Conservation (phyloP, 1,140 invertebrate genomes). For the Drosophila pectinifera region DNA sequence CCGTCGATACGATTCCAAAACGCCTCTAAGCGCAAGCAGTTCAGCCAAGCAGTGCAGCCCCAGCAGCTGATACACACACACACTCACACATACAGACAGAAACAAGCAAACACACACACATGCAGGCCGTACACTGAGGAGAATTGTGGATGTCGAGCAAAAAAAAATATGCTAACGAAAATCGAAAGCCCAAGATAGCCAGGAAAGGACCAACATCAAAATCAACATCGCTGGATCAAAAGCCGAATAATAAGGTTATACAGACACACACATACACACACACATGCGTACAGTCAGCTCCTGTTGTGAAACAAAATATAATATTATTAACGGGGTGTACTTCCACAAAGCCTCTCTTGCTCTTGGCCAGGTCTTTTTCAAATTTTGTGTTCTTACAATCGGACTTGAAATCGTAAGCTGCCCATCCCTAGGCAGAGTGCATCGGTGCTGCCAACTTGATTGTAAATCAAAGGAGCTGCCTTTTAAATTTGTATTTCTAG, state of each 20-base stretch:
- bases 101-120: conserved; percentile 13
- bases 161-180: conserved; percentile 15
- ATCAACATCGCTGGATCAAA: conserved; percentile 45
- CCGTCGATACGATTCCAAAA: conserved; percentile 80
- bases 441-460: conserved; percentile 12
- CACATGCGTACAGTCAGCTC: conserved; percentile 17
- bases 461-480: conserved; percentile 2
- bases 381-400: background rate
- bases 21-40: conserved; percentile 70
- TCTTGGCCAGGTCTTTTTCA: conserved; percentile 16
- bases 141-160: conserved; percentile 17
- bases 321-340: background rate
- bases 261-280: conserved; percentile 19
- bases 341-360: conserved; percentile 1
- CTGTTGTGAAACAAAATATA: conserved; percentile 3
- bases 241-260: conserved; percentile 9
- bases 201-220: conserved; percentile 56
- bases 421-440: conserved; percentile 1
- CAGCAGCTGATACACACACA: conserved; percentile 59
- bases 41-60: conserved; percentile 56
- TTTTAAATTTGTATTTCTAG: conserved; percentile 1
- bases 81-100: conserved; percentile 17
- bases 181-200: conserved; percentile 8
- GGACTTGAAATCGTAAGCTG: conserved; percentile 2
- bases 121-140: conserved; percentile 31